These are phyloP conservation scores for Cotesia vestalis DNA, from an alignment of 1,140 invertebrate genomes.

Conservation along the genomic window DNA sequence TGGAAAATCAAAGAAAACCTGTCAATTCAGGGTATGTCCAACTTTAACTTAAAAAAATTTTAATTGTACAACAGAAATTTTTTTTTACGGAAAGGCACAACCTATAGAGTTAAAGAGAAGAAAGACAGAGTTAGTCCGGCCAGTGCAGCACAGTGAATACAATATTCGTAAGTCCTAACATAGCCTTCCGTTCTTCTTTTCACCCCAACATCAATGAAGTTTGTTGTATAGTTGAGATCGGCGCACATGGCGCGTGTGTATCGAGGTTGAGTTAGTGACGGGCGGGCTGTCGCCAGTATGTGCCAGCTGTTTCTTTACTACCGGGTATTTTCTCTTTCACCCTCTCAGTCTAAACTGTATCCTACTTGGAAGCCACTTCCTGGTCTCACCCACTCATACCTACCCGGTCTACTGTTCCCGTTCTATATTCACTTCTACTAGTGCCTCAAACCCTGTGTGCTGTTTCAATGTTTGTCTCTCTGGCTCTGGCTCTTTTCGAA, in stretches of 20 bases:
- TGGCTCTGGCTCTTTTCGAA: no score
- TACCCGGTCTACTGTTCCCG: background rate
- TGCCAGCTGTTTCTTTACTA: conserved; percentile 64
- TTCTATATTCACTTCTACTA: background rate
- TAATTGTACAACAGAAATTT: no score
- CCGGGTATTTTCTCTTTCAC: conserved; percentile 38
- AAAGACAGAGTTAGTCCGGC: no score
- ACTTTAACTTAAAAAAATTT: no score
- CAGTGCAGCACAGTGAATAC: background rate
- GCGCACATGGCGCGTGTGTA: conserved; percentile 63
- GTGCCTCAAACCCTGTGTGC: no score
- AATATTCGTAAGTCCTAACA: conserved; percentile 1
- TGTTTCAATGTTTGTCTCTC: no score
- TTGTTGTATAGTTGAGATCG: conserved; percentile 51
- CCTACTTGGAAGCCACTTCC: background rate
- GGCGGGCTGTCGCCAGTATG: conserved; percentile 62
- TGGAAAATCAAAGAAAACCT: no score
- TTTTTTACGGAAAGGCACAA: no score
- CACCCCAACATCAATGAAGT: conserved; percentile 62
- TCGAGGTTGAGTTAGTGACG: conserved; percentile 63
- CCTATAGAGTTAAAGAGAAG: no score
- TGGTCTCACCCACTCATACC: conserved; percentile 17
- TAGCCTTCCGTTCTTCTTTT: conserved; percentile 33
- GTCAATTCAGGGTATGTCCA: no score
- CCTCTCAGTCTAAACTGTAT: conserved; percentile 5